Evolutionary conservation across 2,797 vertebrate species (phyloP), one percentile per base, ranked within the genome.

Genomic region (Sphenopsis melanotis): DNA sequence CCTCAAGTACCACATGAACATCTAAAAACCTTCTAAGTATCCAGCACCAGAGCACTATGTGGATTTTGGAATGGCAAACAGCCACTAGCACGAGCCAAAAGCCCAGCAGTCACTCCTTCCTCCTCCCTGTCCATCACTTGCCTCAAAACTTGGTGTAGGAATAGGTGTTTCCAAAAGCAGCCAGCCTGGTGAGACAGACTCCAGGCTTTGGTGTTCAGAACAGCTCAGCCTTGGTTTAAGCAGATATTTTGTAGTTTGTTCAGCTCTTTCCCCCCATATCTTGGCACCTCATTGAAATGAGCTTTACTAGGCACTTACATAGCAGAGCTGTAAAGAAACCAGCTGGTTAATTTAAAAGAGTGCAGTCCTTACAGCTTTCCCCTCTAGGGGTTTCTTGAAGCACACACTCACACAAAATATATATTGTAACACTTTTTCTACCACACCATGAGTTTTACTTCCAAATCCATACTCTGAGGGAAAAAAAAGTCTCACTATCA

Each of bases 41-140:
- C 8, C 65, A 47, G 26, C 13, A 66, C 24, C 56, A 84, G 74
- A 78, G 53, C 22, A 50, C 44, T 10, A 0, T 5, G 1, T 32
- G 18, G 11, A 2, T 78, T 91, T 78, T 34, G 37, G 57, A 36
- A 16, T 1, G 8, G 26, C 32, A 71, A 82, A 82, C 21, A 55
- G 65, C 27, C 12, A 18, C 39, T 15, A 34, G 26, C 5, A 8
- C 16, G 15, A 84, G 65, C 46, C 29, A 18, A 17, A 47, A 34
- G 44, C n/a, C 42, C 50, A 50, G 55, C n/a, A 69, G 68, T 46
- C 0, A 0, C 18, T 76, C 22, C 23, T 32, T 11, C 37, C 0
- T 1, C 37, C 55, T 71, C 32, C 36, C 15, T 15, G 19, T 52
- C 37, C n/a, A 53, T 24, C 22, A 5, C n/a, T 69, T 76, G 29